These are phyloP conservation scores for Cantharis flavilabris DNA, from an alignment of 2,888 invertebrate species.

Conservation along the genomic window DNA sequence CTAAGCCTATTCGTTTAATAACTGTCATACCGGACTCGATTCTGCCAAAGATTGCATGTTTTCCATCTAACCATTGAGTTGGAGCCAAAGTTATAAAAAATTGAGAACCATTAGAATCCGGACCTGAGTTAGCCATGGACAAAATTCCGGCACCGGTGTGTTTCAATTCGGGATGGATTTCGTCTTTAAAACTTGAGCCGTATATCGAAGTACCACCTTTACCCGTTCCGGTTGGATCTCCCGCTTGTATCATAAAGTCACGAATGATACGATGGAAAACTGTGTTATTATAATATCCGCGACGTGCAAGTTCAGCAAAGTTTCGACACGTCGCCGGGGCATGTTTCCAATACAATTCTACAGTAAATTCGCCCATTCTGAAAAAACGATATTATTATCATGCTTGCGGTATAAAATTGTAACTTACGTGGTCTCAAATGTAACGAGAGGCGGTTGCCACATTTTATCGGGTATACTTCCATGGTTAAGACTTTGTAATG, in stretches of 20 bases:
- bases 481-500: slow-evolving; percentile 61
- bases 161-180: slow-evolving; percentile 90
- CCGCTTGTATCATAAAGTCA: slow-evolving; percentile 93
- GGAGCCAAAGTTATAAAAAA: slow-evolving; percentile 97
- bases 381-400: slow-evolving; percentile 40
- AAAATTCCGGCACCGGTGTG: slow-evolving; percentile 91
- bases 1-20: slow-evolving; percentile 89
- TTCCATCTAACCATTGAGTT: slow-evolving; percentile 97
- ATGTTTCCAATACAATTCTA: slow-evolving; percentile 99
- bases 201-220: slow-evolving; percentile 97
- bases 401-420: neutral
- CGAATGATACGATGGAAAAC: slow-evolving; percentile 95
- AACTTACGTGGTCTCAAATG: slow-evolving; percentile 82
- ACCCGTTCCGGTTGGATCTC: slow-evolving; percentile 93
- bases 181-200: slow-evolving; percentile 93
- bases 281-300: slow-evolving; percentile 96
- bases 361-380: slow-evolving; percentile 89
- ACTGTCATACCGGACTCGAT: slow-evolving; percentile 87
- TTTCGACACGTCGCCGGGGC: slow-evolving; percentile 97
- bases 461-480: slow-evolving; percentile 83
- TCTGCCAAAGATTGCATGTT: slow-evolving; percentile 96
- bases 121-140: slow-evolving; percentile 99
- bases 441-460: slow-evolving; percentile 86
- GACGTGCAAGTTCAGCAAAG: slow-evolving; percentile 89
- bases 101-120: slow-evolving; percentile 96